These are phyloP conservation scores for Tragelaphus oryx DNA, from an alignment of 2,797 vertebrate species.

Conservation along the genomic window DNA sequence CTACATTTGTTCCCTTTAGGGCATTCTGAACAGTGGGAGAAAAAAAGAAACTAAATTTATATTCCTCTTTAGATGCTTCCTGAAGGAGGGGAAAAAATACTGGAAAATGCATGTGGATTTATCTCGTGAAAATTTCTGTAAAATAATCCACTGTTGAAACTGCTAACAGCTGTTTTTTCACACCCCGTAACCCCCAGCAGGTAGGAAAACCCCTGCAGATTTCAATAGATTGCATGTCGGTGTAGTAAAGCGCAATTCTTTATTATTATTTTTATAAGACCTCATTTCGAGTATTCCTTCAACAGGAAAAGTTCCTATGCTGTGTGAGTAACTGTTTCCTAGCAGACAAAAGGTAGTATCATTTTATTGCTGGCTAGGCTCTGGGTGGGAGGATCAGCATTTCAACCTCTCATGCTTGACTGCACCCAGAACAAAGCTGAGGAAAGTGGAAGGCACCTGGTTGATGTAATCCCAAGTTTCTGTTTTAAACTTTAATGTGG, in stretches of 20 bases:
- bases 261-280: constrained; percentile 71
- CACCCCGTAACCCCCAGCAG: constrained; percentile 67
- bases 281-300: constrained; percentile 59
- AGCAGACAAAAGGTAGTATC: constrained; percentile 45
- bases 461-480: not conserved
- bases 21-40: constrained; percentile 32
- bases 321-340: constrained; percentile 22
- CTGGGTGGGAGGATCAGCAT: not conserved
- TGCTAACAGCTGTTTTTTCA: constrained; percentile 69
- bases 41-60: constrained; percentile 35
- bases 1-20: constrained; percentile 38
- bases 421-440: constrained; percentile 5
- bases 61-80: constrained; percentile 50
- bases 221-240: constrained; percentile 64
- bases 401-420: not conserved
- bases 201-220: constrained; percentile 73
- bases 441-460: not conserved
- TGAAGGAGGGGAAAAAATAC: constrained; percentile 35
- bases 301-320: constrained; percentile 52
- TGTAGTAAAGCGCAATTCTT: constrained; percentile 59
- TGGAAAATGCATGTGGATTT: constrained; percentile 68
- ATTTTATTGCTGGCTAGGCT: constrained; percentile 42
- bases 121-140: constrained; percentile 74
- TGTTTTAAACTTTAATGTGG: constrained; percentile 15
- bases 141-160: constrained; percentile 72